Conservation (phyloP, 1,140 invertebrate species). For the Contarinia nasturtii region DNA sequence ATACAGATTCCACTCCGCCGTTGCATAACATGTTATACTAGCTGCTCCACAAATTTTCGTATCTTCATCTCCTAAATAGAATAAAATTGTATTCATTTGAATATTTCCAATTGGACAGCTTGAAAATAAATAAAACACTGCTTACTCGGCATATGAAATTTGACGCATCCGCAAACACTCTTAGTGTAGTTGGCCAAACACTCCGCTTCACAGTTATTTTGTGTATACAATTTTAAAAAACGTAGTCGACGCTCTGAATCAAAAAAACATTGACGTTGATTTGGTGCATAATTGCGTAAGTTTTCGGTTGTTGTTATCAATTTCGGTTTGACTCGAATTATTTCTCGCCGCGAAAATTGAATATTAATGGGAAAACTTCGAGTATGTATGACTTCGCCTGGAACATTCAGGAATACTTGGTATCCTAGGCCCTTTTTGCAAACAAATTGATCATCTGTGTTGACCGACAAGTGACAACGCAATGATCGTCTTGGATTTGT, state of each 20-base stretch:
- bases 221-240: constrained; percentile 40
- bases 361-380: no score
- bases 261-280: constrained; percentile 35
- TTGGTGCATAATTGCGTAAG: constrained; percentile 25
- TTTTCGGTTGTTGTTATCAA: constrained; percentile 38
- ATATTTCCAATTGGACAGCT: constrained; percentile 6
- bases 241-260: constrained; percentile 32
- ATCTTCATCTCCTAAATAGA: constrained; percentile 17
- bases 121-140: constrained; percentile 7
- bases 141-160: constrained; percentile 45
- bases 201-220: constrained; percentile 40
- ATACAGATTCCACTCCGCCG: constrained; percentile 20
- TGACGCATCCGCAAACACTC: constrained; percentile 33
- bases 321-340: no score
- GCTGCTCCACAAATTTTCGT: constrained; percentile 25
- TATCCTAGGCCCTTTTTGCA: no score
- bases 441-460: no score
- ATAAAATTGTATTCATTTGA: no score
- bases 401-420: no score
- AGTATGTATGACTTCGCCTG: no score
- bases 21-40: constrained; percentile 19
- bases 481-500: no score
- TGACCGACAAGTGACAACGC: no score
- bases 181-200: constrained; percentile 42
- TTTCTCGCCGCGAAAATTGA: no score